Conservation (phyloP, 2,113 vertebrate species). For the Motacilla tschutschensis region DNA sequence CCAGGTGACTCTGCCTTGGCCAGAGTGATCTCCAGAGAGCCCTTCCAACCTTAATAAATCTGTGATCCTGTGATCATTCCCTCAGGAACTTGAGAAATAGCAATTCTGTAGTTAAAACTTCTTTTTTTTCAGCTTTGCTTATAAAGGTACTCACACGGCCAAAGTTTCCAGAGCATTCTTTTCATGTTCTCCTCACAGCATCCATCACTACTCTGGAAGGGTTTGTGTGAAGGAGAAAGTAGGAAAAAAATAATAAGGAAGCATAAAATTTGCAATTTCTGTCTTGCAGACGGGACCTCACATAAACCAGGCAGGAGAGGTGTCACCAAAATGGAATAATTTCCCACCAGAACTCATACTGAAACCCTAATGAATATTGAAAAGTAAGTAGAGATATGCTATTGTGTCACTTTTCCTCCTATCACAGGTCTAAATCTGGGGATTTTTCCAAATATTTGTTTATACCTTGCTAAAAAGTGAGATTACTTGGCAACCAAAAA, state of each 20-base stretch:
- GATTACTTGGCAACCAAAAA: neutral
- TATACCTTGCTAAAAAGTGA: neutral
- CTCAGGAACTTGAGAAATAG: neutral
- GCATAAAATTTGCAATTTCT: neutral
- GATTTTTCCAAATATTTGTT: rapidly evolving
- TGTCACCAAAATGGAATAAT: neutral
- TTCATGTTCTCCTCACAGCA: neutral
- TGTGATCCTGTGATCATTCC: neutral
- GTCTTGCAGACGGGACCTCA: neutral
- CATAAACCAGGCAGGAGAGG: neutral
- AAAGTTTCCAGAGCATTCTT: neutral
- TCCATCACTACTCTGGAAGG: neutral
- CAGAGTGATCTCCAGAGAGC: neutral
- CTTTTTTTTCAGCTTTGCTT: rapidly evolving
- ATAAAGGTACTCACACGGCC: rapidly evolving
- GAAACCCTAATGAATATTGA: neutral
- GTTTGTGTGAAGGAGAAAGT: neutral
- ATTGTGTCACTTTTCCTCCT: neutral
- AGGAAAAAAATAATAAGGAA: neutral
- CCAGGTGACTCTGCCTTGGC: neutral
- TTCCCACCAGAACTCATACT: neutral
- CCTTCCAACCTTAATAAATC: neutral
- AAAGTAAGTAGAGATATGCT: neutral
- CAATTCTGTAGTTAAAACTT: neutral
- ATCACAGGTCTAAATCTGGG: neutral